phyloP scores from a whole-genome alignment of 64 coral and sea anemone genomes.

The Montipora efflorescens region DNA sequence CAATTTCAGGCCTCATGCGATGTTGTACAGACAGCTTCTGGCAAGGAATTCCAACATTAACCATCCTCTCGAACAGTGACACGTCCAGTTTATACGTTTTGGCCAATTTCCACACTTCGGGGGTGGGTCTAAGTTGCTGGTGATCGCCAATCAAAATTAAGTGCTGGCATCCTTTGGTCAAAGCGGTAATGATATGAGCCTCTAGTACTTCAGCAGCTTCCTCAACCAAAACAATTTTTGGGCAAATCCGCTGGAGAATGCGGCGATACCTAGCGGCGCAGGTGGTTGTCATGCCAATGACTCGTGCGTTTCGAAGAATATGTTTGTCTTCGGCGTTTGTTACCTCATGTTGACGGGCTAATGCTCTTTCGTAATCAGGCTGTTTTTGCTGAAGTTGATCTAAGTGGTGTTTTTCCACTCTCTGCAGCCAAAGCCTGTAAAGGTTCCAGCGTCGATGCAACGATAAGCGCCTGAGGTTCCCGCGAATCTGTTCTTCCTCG shows the following conservation, averaged over 20 bases:
- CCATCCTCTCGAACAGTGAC: slow-evolving; percentile 70
- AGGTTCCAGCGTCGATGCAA: slow-evolving; percentile 47
- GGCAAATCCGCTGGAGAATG: slow-evolving; percentile 28
- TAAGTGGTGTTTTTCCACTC: slow-evolving; percentile 42
- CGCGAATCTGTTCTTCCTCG: not conserved
- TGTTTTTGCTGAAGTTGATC: slow-evolving; percentile 41
- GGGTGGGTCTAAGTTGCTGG: slow-evolving; percentile 57
- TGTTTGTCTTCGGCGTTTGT: slow-evolving; percentile 17
- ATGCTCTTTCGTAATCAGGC: not conserved
- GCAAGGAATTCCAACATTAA: slow-evolving; percentile 59
- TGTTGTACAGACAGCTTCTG: slow-evolving; percentile 78
- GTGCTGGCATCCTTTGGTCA: slow-evolving; percentile 57
- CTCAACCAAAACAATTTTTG: slow-evolving; percentile 50
- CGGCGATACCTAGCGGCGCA: slow-evolving; percentile 43
- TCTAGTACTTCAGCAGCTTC: slow-evolving; percentile 78
- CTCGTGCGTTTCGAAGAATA: slow-evolving; percentile 56
- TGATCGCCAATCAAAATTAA: slow-evolving; percentile 77
- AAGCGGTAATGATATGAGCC: slow-evolving; percentile 59
- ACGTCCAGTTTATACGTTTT: slow-evolving; percentile 51
- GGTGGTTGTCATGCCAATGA: slow-evolving; percentile 87
- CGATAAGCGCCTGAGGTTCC: not conserved
- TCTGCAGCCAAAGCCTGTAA: slow-evolving; percentile 70
- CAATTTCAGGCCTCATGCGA: slow-evolving; percentile 92
- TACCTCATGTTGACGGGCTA: not conserved
- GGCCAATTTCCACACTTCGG: slow-evolving; percentile 47